Percentiles rank a stretch among this genome's conserved stretches.
phyloP scores from a whole-genome alignment of 1,140 invertebrate species.

The Teleopsis dalmanni region DNA sequence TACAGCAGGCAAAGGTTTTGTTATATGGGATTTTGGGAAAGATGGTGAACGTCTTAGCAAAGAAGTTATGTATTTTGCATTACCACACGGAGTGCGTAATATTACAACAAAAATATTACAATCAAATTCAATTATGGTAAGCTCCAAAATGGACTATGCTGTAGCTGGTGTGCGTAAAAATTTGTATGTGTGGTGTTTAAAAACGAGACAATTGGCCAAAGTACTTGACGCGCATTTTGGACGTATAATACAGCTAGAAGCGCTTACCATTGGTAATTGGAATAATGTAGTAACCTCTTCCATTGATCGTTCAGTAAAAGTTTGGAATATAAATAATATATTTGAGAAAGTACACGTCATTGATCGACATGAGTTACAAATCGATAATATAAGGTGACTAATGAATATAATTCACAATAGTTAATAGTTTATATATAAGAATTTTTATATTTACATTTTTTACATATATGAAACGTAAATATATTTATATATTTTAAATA shows the following conservation, averaged over 20 bases:
- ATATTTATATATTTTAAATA: conserved; percentile 12
- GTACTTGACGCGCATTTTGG: conserved; percentile 94
- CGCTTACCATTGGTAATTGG: conserved; percentile 79
- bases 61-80: conserved; percentile 59
- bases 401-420: neutral
- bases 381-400: conserved; percentile 77
- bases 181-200: conserved; percentile 88
- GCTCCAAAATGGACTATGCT: conserved; percentile 81
- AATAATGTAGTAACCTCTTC: conserved; percentile 95
- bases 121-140: conserved; percentile 86
- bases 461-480: too few species aligned
- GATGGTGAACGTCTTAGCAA: conserved; percentile 30
- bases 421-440: too few species aligned
- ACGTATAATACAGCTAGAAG: conserved; percentile 84
- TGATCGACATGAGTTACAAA: conserved; percentile 89
- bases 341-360: conserved; percentile 96
- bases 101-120: conserved; percentile 83
- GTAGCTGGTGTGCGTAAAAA: conserved; percentile 95
- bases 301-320: conserved; percentile 95
- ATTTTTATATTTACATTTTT: neutral
- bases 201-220: conserved; percentile 74
- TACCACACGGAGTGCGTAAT: conserved; percentile 86
- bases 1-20: conserved; percentile 76
- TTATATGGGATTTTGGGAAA: conserved; percentile 59
- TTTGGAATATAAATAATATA: conserved; percentile 99